Conservation (phyloP, 2,888 invertebrate species). For the Eupithecia centaureata region DNA sequence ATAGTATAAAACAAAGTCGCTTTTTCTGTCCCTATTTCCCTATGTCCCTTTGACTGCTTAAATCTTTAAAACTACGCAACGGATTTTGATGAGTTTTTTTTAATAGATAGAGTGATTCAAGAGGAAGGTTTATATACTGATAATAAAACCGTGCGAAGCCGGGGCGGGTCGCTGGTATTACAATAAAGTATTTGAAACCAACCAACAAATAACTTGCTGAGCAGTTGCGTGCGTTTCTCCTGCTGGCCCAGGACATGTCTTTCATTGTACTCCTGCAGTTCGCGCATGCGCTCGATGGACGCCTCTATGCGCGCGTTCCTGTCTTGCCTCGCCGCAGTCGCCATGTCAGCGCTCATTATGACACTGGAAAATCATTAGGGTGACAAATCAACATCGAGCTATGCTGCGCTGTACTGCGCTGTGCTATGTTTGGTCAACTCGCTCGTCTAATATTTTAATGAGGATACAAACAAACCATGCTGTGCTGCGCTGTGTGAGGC, state of each 20-base stretch:
- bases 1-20: no score
- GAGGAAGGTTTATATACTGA: no score
- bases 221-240: slow-evolving; percentile 53
- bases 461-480: neutral
- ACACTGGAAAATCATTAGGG: slow-evolving; percentile 50
- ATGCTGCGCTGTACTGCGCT: neutral
- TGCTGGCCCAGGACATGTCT: slow-evolving; percentile 60
- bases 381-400: no score
- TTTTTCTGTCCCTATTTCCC: no score
- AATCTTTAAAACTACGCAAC: no score
- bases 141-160: no score
- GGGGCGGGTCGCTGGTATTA: no score
- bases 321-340: slow-evolving; percentile 57
- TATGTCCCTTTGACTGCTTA: no score
- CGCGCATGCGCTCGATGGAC: slow-evolving; percentile 62
- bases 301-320: slow-evolving; percentile 58
- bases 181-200: slow-evolving; percentile 12
- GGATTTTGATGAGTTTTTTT: no score
- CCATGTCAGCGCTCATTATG: slow-evolving; percentile 58
- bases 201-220: slow-evolving; percentile 70
- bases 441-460: no score
- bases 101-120: no score
- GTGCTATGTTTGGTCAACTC: no score
- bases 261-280: slow-evolving; percentile 67
- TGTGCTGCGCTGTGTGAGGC: neutral